Evolutionary conservation across 1,140 invertebrate species (phyloP).

Genomic region (Megathymus violae): DNA sequence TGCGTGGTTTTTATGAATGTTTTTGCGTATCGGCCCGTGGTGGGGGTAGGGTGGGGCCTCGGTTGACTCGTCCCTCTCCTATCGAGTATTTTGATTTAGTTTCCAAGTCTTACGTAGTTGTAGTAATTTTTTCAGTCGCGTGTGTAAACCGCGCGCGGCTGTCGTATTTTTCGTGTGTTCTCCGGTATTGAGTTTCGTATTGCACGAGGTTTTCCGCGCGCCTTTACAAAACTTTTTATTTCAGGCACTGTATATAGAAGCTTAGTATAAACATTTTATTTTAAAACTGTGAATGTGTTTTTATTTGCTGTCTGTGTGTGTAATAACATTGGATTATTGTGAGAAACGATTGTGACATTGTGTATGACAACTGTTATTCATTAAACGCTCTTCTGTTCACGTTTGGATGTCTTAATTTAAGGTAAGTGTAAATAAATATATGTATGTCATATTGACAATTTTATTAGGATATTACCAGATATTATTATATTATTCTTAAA

Average conservation of each 20-base stretch:
- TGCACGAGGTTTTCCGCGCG: slow-evolving; percentile 53
- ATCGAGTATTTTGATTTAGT: slow-evolving; percentile 83
- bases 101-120: slow-evolving; percentile 80
- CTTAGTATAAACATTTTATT: slow-evolving; percentile 54
- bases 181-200: slow-evolving; percentile 50
- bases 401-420: slow-evolving; percentile 77
- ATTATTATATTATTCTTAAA: no score
- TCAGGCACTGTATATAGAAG: slow-evolving; percentile 51
- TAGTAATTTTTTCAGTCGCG: slow-evolving; percentile 82
- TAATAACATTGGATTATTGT: slow-evolving; percentile 63
- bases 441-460: no score
- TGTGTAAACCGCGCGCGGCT: slow-evolving; percentile 76
- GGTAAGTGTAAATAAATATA: slow-evolving; percentile 59
- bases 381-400: slow-evolving; percentile 40
- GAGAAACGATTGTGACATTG: slow-evolving; percentile 60
- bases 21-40: slow-evolving; percentile 72
- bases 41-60: slow-evolving; percentile 79
- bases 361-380: slow-evolving; percentile 46
- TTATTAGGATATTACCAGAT: no score
- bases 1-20: slow-evolving; percentile 80
- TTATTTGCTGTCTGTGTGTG: slow-evolving; percentile 56
- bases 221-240: slow-evolving; percentile 54
- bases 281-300: slow-evolving; percentile 60
- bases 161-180: slow-evolving; percentile 59
- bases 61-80: slow-evolving; percentile 78